phyloP scores from a whole-genome alignment of 2,888 invertebrate species.

The Drosophila engyochracea region DNA sequence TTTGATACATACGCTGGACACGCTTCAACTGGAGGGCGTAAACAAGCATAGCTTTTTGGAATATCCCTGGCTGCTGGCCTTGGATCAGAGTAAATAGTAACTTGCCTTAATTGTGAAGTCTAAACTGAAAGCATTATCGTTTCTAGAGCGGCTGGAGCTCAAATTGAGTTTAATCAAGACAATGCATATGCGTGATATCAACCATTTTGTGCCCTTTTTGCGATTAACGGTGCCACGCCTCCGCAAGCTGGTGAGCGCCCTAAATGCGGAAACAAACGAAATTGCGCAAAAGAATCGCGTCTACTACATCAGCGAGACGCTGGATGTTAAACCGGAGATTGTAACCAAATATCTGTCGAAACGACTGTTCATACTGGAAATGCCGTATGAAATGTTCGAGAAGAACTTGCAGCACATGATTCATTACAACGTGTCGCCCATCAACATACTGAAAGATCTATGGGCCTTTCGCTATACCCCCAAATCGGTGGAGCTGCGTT shows the following conservation, averaged over 20 bases:
- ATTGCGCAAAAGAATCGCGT: conserved; percentile 86
- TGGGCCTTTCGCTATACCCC: conserved; percentile 89
- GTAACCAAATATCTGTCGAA: conserved; percentile 86
- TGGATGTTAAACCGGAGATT: conserved; percentile 86
- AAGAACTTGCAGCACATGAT: conserved; percentile 86
- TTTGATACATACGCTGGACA: conserved; percentile 60
- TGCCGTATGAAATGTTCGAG: conserved; percentile 87
- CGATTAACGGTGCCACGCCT: conserved; percentile 84
- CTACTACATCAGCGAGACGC: conserved; percentile 87
- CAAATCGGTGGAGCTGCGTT: conserved; percentile 86
- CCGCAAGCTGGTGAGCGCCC: conserved; percentile 60
- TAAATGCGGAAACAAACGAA: conserved; percentile 84
- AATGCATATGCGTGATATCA: conserved; percentile 85
- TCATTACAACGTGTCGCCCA: conserved; percentile 86
- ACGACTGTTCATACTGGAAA: conserved; percentile 87
- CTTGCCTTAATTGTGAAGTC: no score
- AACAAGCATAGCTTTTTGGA: conserved; percentile 77
- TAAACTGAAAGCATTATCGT: neutral
- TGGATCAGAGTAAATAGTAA: conserved; percentile 70
- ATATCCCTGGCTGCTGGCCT: conserved; percentile 83
- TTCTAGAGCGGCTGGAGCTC: conserved; percentile 71
- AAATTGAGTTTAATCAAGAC: conserved; percentile 85
- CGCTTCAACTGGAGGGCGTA: conserved; percentile 71
- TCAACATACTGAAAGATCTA: conserved; percentile 87
- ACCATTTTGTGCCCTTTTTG: conserved; percentile 87